These are phyloP conservation scores for Melanotaenia parkinsoni DNA, from an alignment of 2,797 vertebrate genomes.

Conservation along the genomic window DNA sequence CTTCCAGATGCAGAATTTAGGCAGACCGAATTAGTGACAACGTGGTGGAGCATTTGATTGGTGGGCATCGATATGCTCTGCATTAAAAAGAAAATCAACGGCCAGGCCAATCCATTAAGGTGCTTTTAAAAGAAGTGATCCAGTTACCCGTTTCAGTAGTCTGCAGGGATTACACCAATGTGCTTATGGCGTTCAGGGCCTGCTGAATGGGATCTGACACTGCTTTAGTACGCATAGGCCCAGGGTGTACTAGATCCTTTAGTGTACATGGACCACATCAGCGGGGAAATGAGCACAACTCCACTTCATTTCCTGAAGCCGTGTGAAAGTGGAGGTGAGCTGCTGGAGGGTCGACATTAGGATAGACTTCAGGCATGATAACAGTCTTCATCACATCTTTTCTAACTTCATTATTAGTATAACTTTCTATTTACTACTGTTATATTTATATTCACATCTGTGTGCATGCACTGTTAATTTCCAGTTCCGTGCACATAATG, in stretches of 20 bases:
- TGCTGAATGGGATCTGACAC: slow-evolving; percentile 77
- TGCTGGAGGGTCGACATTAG: slow-evolving; percentile 8
- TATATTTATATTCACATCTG: not conserved
- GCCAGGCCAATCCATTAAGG: slow-evolving; percentile 86
- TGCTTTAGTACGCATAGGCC: slow-evolving; percentile 75
- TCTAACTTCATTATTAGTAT: not conserved
- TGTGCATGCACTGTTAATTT: not conserved
- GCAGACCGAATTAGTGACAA: slow-evolving; percentile 36
- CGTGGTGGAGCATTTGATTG: slow-evolving; percentile 59
- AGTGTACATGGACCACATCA: slow-evolving; percentile 56
- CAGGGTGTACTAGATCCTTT: slow-evolving; percentile 68
- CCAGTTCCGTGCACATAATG: not conserved
- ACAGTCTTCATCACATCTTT: slow-evolving; percentile 8
- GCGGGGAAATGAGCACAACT: slow-evolving; percentile 29
- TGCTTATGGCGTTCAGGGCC: slow-evolving; percentile 85
- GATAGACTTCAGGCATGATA: slow-evolving; percentile 7
- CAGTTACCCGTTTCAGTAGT: slow-evolving; percentile 87
- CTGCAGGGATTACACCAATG: slow-evolving; percentile 87
- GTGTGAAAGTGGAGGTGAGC: slow-evolving; percentile 1
- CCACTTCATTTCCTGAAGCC: slow-evolving; percentile 28
- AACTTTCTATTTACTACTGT: not conserved
- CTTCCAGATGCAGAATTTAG: slow-evolving; percentile 65
- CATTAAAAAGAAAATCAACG: slow-evolving; percentile 80
- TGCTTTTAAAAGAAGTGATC: slow-evolving; percentile 90
- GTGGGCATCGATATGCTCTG: slow-evolving; percentile 72